Percentiles rank a stretch among this genome's conserved stretches.
Conservation (phyloP, 2,113 vertebrate genomes). For the Otus sunia region DNA sequence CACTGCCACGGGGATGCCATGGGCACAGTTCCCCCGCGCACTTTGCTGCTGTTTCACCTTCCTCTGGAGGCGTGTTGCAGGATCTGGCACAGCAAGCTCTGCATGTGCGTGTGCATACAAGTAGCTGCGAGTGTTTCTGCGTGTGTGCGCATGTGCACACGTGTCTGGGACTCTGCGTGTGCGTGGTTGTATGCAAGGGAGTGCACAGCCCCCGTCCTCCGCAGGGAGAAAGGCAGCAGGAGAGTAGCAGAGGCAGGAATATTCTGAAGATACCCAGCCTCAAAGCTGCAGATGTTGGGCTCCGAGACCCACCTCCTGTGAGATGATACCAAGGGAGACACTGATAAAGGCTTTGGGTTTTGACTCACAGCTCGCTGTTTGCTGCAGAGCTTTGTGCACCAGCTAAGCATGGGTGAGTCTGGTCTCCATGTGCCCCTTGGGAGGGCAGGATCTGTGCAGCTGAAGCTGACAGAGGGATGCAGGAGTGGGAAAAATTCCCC, state of each 20-base stretch:
- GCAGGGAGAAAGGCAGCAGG: background rate
- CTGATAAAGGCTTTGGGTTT: background rate
- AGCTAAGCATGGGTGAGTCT: background rate
- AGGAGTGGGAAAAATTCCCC: rapidly evolving
- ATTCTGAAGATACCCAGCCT: background rate
- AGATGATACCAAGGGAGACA: background rate
- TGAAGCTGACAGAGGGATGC: rapidly evolving
- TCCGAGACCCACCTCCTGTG: background rate
- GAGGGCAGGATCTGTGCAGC: background rate
- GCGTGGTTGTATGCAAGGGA: background rate
- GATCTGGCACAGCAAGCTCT: background rate
- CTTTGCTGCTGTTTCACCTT: background rate
- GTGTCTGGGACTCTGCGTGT: background rate
- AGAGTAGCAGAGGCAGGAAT: background rate
- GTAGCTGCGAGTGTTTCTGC: background rate
- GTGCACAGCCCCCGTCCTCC: background rate
- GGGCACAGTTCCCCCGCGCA: background rate
- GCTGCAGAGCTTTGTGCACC: background rate
- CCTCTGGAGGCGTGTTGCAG: background rate
- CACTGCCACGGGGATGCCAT: rapidly evolving
- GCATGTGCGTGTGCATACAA: rapidly evolving
- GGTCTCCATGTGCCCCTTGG: background rate
- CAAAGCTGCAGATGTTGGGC: background rate
- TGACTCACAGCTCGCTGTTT: background rate
- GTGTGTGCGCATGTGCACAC: rapidly evolving